Base-by-base conservation (phyloP, 1,140 invertebrate species). In the Drosophila lowei region DNA sequence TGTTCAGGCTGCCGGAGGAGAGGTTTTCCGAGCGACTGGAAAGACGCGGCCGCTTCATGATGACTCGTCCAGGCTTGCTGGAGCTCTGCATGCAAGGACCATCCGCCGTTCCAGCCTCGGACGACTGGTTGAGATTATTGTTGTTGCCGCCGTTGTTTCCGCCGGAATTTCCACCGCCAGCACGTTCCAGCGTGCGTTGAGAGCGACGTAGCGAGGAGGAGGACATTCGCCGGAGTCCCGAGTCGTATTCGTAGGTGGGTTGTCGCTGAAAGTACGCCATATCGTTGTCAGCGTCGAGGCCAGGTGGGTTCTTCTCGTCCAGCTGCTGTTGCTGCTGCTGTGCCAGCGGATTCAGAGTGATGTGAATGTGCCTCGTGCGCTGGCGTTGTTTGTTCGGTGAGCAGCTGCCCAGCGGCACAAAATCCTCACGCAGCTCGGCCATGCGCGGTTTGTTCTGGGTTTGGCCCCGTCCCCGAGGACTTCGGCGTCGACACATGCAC, bases 331-430 rank as follows among this genome's bases (percentile, higher is more conserved):
- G 59, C 41, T 76, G 77, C 23, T 62, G 71, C 42, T 90, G 73
- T 11, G 94, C 94, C 42, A 95, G 83, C 21, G 94, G 94, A 92
- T 95, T 95, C 25, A 94, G 93, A 2, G 94, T 95, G 44, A 95
- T 95, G 68, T 95, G 95, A 59, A 95, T 94, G 68, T 94, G 93
- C 23, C 93, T 91, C 11, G 62, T 55, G 38, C 81, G 70, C 46
- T 79, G 73, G 11, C 78, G 84, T 25, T 80, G 75, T 21, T 83
- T 86, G 23, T 61, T 71, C 3, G 74, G 73, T n/a, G 67, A 71
- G 18, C 55, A 75, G 3, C 58, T 65, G 67, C 92, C 93, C 30
- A 91, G 30, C 77, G 93, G 78, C 6, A 76, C 70, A 55, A 90
- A 80, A 34, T 88, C 84, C 28, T 89, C 80, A 3, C 83, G 56